Evolutionary conservation across 2,113 vertebrate genomes (phyloP).

Genomic region (Girardinichthys multiradiatus): DNA sequence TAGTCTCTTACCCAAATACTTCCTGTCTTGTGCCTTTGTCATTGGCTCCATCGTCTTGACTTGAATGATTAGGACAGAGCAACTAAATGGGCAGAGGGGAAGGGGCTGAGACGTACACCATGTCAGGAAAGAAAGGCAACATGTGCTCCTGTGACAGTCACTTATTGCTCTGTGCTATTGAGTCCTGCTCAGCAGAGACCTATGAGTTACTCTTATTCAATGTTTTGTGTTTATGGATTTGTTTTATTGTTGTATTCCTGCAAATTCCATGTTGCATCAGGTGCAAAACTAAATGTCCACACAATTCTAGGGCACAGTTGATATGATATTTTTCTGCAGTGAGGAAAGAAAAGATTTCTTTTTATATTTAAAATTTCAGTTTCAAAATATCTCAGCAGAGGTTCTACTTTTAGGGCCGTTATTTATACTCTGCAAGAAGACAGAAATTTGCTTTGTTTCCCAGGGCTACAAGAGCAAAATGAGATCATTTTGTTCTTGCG

Average conservation of each 20-base stretch:
- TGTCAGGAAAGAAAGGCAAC: slow-evolving; percentile 57
- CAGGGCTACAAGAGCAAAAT: no score
- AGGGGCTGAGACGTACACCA: slow-evolving; percentile 28
- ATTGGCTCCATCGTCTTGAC: slow-evolving; percentile 21
- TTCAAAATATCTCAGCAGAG: no score
- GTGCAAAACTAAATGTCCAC: no score
- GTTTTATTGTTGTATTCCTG: neutral
- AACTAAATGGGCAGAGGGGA: slow-evolving; percentile 13
- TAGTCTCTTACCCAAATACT: slow-evolving; percentile 15
- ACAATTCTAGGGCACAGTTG: no score
- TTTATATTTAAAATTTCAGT: no score
- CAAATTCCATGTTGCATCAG: no score
- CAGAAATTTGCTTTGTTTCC: no score
- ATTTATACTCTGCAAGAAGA: no score
- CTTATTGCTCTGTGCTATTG: slow-evolving; percentile 50
- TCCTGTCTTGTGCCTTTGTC: slow-evolving; percentile 24
- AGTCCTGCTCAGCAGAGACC: slow-evolving; percentile 50
- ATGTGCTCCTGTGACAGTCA: slow-evolving; percentile 64
- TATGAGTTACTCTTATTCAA: slow-evolving; percentile 6
- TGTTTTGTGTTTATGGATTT: neutral
- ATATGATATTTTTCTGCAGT: no score
- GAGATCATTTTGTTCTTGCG: no score
- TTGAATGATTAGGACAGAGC: slow-evolving; percentile 56
- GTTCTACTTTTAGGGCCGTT: no score
- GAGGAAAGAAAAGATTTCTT: no score